Percentiles rank a stretch among this genome's conserved stretches.
Conservation (phyloP, 2,888 invertebrate species). For the Ormyrus nitidulus region DNA sequence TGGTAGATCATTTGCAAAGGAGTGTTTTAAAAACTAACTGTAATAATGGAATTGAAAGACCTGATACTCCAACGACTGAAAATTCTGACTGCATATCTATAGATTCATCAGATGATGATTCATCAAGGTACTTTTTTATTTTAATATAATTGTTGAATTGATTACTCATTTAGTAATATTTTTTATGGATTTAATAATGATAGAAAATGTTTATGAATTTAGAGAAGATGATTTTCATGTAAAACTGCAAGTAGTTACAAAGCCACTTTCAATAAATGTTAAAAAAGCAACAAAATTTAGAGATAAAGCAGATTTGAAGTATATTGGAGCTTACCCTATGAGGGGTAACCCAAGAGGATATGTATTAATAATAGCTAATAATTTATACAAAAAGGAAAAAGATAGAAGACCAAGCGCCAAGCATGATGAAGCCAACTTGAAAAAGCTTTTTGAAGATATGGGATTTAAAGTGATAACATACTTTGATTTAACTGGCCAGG, state of each 20-base stretch:
- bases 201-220: not conserved
- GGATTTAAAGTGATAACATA: conserved; percentile 67
- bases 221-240: conserved; percentile 59
- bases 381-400: conserved; percentile 58
- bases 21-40: conserved; percentile 26
- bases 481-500: conserved; percentile 65
- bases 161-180: not conserved
- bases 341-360: conserved; percentile 70
- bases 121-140: conserved; percentile 36
- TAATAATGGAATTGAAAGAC: conserved; percentile 40
- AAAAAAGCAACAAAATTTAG: conserved; percentile 66
- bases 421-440: conserved; percentile 67
- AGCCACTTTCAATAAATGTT: conserved; percentile 67
- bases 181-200: not conserved
- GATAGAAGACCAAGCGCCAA: conserved; percentile 61
- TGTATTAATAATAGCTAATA: conserved; percentile 70
- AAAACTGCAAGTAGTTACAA: conserved; percentile 55
- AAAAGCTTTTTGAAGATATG: conserved; percentile 68
- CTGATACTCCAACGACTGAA: conserved; percentile 46
- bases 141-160: conserved; percentile 1
- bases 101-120: conserved; percentile 53
- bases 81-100: conserved; percentile 54
- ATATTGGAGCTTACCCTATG: conserved; percentile 68
- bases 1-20: conserved; percentile 48
- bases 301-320: conserved; percentile 59